These are phyloP conservation scores for Tachypleus tridentatus DNA, from an alignment of 1,140 invertebrate genomes.

Conservation along the genomic window DNA sequence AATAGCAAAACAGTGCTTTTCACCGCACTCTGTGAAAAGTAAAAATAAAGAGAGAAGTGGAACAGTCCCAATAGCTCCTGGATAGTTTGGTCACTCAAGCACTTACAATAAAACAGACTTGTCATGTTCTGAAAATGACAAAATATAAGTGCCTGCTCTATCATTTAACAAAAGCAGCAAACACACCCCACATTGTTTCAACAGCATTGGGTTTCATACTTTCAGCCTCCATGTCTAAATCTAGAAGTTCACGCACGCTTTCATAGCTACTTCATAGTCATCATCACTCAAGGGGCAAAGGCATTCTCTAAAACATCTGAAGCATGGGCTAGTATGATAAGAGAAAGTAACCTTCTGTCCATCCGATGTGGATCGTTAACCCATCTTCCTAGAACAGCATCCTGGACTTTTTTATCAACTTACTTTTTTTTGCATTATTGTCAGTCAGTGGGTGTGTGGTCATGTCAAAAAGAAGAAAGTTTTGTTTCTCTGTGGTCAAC, in stretches of 20 bases:
- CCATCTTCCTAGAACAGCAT: constrained; percentile 89
- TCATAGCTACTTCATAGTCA: constrained; percentile 97
- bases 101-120: no score
- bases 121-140: no score
- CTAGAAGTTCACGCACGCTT: constrained; percentile 86
- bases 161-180: constrained; percentile 94
- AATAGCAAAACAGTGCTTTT: no score
- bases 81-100: no score
- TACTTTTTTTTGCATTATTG: constrained; percentile 86
- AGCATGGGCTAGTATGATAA: constrained; percentile 91
- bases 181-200: constrained; percentile 96
- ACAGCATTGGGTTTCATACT: constrained; percentile 69
- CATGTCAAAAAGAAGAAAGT: constrained; percentile 99
- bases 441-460: constrained; percentile 98
- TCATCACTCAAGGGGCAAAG: constrained; percentile 96
- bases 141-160: no score
- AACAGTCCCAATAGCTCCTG: no score
- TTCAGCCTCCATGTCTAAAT: constrained; percentile 93
- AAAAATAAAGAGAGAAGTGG: no score
- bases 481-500: constrained; percentile 99
- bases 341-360: constrained; percentile 81
- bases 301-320: constrained; percentile 99
- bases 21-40: no score
- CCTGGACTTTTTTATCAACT: constrained; percentile 98
- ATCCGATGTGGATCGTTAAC: constrained; percentile 96